Evolutionary conservation across 1,140 invertebrate species (phyloP).

Genomic region (Lycorma delicatula): DNA sequence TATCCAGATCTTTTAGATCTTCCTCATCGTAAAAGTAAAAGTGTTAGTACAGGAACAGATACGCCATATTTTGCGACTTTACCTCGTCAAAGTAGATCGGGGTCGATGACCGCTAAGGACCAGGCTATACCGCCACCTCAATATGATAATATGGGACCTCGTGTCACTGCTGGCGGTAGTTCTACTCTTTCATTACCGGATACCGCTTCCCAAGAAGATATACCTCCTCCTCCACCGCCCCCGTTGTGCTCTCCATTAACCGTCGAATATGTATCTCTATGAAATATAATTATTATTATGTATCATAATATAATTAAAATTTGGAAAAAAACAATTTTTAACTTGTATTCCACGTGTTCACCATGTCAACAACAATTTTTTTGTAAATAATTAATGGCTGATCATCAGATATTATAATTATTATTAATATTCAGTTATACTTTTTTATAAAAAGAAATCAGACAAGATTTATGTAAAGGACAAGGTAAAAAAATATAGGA

Average conservation of each 20-base stretch:
- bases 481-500: too few species aligned
- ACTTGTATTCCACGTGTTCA: too few species aligned
- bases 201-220: slow-evolving; percentile 38
- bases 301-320: too few species aligned
- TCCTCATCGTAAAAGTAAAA: slow-evolving; percentile 47
- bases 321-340: too few species aligned
- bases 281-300: slow-evolving; percentile 15
- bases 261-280: slow-evolving; percentile 34
- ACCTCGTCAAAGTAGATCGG: not conserved
- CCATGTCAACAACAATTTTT: too few species aligned
- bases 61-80: slow-evolving; percentile 1
- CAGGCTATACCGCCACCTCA: slow-evolving; percentile 39
- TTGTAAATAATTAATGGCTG: too few species aligned
- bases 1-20: slow-evolving; percentile 72
- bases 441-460: too few species aligned
- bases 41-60: slow-evolving; percentile 32
- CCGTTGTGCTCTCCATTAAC: slow-evolving; percentile 40
- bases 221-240: slow-evolving; percentile 44
- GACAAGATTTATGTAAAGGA: too few species aligned
- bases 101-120: slow-evolving; percentile 22
- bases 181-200: slow-evolving; percentile 73
- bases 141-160: slow-evolving; percentile 83
- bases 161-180: slow-evolving; percentile 74
- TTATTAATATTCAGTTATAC: too few species aligned
- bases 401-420: too few species aligned